Percentiles rank a stretch among this genome's conserved stretches.
phyloP scores from a whole-genome alignment of 2,797 vertebrate genomes.

The Muraenolepis orangiensis region DNA sequence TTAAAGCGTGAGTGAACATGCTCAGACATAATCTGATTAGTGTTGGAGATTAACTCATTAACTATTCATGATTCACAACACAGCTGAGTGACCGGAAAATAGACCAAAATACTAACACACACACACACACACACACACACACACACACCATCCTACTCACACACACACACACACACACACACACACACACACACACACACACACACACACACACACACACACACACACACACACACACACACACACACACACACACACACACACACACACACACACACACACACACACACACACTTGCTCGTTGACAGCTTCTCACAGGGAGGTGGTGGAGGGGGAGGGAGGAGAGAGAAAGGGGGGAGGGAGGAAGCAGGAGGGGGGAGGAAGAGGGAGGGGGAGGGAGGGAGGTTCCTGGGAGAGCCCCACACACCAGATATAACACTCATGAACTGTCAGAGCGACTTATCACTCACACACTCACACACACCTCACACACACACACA shows the following conservation, averaged over 20 bases:
- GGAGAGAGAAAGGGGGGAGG: too few relatives aligned
- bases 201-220: not conserved
- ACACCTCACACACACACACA: not conserved
- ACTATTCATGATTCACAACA: slow-evolving; percentile 69
- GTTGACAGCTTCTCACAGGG: too few relatives aligned
- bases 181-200: not conserved
- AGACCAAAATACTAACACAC: not conserved
- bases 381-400: too few relatives aligned
- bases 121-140: not conserved
- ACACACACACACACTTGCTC: not conserved
- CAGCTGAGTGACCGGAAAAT: not conserved
- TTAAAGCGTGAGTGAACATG: not conserved
- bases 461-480: not conserved
- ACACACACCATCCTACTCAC: not conserved
- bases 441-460: too few relatives aligned
- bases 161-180: not conserved
- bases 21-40: not conserved
- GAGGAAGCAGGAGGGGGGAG: too few relatives aligned
- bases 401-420: too few relatives aligned
- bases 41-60: slow-evolving; percentile 45
- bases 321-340: too few relatives aligned
- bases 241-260: not conserved
- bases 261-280: not conserved
- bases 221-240: not conserved
- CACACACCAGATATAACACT: too few relatives aligned